Evolutionary conservation across 2,113 vertebrate species (phyloP), one percentile per base, ranked within the genome.

Genomic region (Platichthys stellatus): DNA sequence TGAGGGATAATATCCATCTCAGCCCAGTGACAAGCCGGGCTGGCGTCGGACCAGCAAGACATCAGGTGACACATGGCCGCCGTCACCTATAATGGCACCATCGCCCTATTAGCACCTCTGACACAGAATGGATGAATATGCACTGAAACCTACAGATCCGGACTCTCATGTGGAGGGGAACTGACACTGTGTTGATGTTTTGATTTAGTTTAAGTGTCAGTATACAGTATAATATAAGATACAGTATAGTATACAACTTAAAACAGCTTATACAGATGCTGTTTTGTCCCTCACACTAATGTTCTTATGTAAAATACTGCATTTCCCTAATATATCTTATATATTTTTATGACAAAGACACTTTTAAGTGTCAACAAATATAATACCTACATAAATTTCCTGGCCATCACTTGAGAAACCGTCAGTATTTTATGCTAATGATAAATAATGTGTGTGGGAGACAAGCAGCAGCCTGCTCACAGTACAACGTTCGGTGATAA

Each of bases 41-140:
- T 74, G 59, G 69, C 83, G 58, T 58, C 23, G 45, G 72, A 86
- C 75, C 73, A 76, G 64, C 71, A 68, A 67, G 61, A 68, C 69
- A 28, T 84, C 89, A 86, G 74, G 60, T 86, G 88, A 84, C 79
- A 88, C 87, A 75, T 72, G 84, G 63, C 74, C 57, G 80, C 49
- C 72, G 80, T 83, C 87, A 85, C 86, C 81, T 88, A 78, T 80
- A 74, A 89, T 80, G 78, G 70, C 85, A 80, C 76, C 74, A 68
- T 89, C 82, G 40, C 74, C 82, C 82, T 74, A 77, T 84, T 88
- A 86, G 64, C 86, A 83, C 79, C 76, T 58, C 81, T 77, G 80
- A 82, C 78, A 77, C 57, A 63, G 69, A 71, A 78, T 8, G 61
- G 56, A 51, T 77, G 56, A 81, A 74, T 80, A 38, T 63, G 3